Evolutionary conservation across 2,888 invertebrate species (phyloP).

Genomic region (Slavum lentiscoides): DNA sequence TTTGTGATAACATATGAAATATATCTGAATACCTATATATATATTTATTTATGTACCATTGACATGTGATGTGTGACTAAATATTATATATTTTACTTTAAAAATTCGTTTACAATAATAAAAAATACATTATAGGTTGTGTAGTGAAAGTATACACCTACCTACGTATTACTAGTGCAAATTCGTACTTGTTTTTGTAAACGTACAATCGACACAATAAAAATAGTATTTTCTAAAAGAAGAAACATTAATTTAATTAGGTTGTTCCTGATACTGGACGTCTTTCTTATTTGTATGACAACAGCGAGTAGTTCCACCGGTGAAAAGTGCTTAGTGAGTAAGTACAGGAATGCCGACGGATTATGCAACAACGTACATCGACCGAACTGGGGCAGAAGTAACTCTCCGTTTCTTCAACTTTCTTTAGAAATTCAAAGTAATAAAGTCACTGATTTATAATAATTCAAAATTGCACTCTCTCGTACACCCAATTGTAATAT

Average conservation of each 20-base stretch:
- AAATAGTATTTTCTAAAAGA: slow-evolving; percentile 38
- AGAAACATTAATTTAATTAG: slow-evolving; percentile 38
- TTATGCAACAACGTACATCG: slow-evolving; percentile 88
- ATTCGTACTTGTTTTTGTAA: slow-evolving; percentile 2
- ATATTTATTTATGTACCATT: not conserved
- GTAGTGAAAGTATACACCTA: slow-evolving; percentile 28
- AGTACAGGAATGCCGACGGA: slow-evolving; percentile 79
- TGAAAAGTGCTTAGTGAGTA: slow-evolving; percentile 73
- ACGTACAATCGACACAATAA: slow-evolving; percentile 21
- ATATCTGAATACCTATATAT: too few relatives aligned
- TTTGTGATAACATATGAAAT: too few relatives aligned
- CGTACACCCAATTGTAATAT: not conserved
- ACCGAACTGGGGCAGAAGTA: slow-evolving; percentile 74
- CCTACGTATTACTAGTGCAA: not conserved
- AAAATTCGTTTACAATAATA: slow-evolving; percentile 7
- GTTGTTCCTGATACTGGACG: slow-evolving; percentile 35
- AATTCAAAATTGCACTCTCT: not conserved
- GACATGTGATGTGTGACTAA: not conserved
- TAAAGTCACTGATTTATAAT: not conserved
- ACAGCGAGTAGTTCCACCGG: not conserved
- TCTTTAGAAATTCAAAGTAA: slow-evolving; percentile 23
- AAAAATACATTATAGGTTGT: not conserved
- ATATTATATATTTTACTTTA: slow-evolving; percentile 7
- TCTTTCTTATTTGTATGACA: not conserved
- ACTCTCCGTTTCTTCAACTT: slow-evolving; percentile 40